Evolutionary conservation across 2,888 invertebrate species (phyloP).

Genomic region (Chymomyza fuscimana): DNA sequence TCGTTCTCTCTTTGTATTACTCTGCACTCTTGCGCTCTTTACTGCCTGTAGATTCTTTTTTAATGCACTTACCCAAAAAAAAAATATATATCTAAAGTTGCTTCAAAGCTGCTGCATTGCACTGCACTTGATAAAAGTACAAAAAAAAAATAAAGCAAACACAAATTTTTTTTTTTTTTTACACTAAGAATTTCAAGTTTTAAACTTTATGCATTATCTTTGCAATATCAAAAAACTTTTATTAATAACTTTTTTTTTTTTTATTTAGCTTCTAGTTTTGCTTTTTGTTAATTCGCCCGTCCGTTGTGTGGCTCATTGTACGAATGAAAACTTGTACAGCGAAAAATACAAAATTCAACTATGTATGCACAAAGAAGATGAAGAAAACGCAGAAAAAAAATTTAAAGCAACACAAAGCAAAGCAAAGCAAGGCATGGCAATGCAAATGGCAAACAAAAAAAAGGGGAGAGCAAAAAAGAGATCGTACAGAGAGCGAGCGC

Average conservation of each 20-base stretch:
- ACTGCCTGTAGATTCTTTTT: no score
- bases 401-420: neutral
- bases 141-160: neutral
- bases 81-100: neutral
- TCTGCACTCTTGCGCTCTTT: no score
- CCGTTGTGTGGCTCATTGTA: slow-evolving; percentile 26
- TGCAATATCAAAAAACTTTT: neutral
- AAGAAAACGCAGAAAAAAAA: neutral
- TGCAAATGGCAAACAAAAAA: neutral
- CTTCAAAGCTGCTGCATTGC: neutral
- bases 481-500: neutral
- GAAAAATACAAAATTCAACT: slow-evolving; percentile 14
- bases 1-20: neutral
- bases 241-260: neutral
- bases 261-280: neutral
- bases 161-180: neutral
- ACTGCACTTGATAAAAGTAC: no score
- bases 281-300: neutral
- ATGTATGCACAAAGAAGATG: slow-evolving; percentile 2
- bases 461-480: neutral
- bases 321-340: slow-evolving; percentile 21
- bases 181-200: neutral
- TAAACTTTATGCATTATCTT: neutral
- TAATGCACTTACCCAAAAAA: neutral
- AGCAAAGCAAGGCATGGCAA: neutral